Evolutionary conservation across 1,140 invertebrate genomes (phyloP).

Genomic region (Drosophila bifasciata): DNA sequence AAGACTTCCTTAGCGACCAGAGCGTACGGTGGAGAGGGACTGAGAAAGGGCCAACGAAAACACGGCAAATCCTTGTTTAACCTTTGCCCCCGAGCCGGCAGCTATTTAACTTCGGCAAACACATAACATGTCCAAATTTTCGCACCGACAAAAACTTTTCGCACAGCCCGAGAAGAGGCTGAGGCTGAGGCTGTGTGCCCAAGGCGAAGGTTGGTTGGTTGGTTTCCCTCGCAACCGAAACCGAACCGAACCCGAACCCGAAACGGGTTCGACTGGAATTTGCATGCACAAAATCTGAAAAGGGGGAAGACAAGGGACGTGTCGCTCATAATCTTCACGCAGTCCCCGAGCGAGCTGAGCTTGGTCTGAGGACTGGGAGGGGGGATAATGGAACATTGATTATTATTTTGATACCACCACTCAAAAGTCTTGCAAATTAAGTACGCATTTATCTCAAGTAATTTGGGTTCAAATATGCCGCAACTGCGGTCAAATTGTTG

Average conservation of each 20-base stretch:
- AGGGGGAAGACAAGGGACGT: conserved; percentile 43
- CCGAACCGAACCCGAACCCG: conserved; percentile 3
- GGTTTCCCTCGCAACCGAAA: conserved; percentile 11
- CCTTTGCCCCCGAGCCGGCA: conserved; percentile 73
- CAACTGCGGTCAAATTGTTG: conserved; percentile 80
- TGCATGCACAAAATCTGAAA: conserved; percentile 23
- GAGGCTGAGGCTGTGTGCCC: too few species aligned
- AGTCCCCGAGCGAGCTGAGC: conserved; percentile 33
- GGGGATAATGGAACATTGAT: conserved; percentile 80
- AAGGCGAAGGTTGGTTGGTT: conserved; percentile 22
- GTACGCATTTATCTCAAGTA: conserved; percentile 81
- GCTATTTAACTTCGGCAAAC: conserved; percentile 82
- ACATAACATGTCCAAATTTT: conserved; percentile 81
- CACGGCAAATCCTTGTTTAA: conserved; percentile 80
- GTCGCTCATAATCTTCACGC: conserved; percentile 79
- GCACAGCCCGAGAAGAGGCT: conserved; percentile 43
- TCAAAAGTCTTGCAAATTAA: conserved; percentile 81
- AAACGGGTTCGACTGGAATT: conserved; percentile 76
- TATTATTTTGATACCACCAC: conserved; percentile 82
- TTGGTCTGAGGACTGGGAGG: conserved; percentile 52
- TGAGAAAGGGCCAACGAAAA: conserved; percentile 49
- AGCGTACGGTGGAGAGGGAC: neutral
- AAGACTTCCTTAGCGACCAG: neutral
- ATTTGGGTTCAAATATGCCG: conserved; percentile 82
- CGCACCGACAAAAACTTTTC: conserved; percentile 72